Evolutionary conservation across 2,888 invertebrate species (phyloP).

Genomic region (Iphiclides podalirius): DNA sequence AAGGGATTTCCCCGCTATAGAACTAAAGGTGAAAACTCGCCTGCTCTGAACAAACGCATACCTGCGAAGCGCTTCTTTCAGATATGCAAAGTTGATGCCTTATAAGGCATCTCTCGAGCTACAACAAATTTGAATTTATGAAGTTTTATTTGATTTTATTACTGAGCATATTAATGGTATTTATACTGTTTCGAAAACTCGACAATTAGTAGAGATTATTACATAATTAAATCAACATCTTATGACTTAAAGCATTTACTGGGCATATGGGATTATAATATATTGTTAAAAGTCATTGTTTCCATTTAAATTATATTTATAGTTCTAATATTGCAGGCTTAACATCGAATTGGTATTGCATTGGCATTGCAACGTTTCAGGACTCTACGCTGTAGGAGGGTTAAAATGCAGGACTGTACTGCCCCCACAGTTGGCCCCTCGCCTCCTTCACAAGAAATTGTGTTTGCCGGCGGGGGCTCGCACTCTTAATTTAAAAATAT

Average conservation of each 20-base stretch:
- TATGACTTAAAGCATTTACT: too few relatives aligned
- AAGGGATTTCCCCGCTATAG: conserved; percentile 59
- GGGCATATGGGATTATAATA: too few relatives aligned
- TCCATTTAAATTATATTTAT: conserved; percentile 25
- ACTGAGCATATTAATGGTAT: too few relatives aligned
- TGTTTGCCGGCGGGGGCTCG: conserved; percentile 58
- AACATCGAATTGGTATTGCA: not conserved
- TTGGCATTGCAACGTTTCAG: conserved; percentile 31
- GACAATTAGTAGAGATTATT: too few relatives aligned
- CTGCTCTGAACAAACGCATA: conserved; percentile 44
- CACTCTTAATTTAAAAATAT: conserved; percentile 69
- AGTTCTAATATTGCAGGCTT: conserved; percentile 12
- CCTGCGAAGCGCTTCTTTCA: conserved; percentile 44
- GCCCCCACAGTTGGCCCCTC: conserved; percentile 32
- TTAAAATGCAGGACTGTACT: conserved; percentile 33
- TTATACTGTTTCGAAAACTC: too few relatives aligned
- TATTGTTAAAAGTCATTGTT: too few relatives aligned
- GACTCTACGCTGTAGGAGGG: conserved; percentile 29
- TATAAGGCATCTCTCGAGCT: conserved; percentile 47
- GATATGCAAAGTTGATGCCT: conserved; percentile 49
- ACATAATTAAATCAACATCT: too few relatives aligned
- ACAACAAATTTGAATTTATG: conserved; percentile 54
- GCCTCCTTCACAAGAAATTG: conserved; percentile 54
- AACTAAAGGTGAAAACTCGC: conserved; percentile 59
- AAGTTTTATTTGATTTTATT: conserved; percentile 53